Percentiles rank a stretch among this genome's conserved stretches.
Conservation (phyloP, 2,888 invertebrate genomes). For the Thysanoteuthis rhombus region DNA sequence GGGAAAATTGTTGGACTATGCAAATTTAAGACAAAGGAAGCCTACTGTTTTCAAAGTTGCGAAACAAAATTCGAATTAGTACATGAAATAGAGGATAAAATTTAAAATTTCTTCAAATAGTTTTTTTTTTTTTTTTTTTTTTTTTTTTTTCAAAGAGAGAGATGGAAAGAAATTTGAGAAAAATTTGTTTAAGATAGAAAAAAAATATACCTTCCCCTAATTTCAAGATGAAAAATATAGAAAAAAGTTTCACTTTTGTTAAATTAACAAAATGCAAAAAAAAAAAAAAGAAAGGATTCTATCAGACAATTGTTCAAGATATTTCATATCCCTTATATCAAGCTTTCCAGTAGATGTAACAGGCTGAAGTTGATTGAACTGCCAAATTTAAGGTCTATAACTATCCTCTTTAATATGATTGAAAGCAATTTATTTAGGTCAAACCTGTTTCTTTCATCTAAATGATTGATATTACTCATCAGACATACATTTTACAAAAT, state of each 20-base stretch:
- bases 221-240: background rate
- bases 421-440: background rate
- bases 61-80: background rate
- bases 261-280: background rate
- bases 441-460: background rate
- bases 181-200: background rate
- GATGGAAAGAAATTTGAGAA: constrained; percentile 12
- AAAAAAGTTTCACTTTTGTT: background rate
- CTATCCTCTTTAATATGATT: background rate
- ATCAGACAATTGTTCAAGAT: background rate
- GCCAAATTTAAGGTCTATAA: background rate
- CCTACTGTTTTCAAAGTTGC: background rate
- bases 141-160: too few relatives aligned
- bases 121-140: background rate
- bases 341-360: background rate
- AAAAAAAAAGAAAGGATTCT: background rate
- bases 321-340: background rate
- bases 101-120: background rate
- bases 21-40: background rate
- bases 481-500: too few relatives aligned
- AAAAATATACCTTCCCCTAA: background rate
- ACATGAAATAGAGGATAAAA: background rate
- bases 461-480: background rate
- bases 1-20: background rate
- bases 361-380: background rate